Conservation (phyloP, 30 jellyfish, hydroid and myxozoan species). For the Cassiopea andromeda region DNA sequence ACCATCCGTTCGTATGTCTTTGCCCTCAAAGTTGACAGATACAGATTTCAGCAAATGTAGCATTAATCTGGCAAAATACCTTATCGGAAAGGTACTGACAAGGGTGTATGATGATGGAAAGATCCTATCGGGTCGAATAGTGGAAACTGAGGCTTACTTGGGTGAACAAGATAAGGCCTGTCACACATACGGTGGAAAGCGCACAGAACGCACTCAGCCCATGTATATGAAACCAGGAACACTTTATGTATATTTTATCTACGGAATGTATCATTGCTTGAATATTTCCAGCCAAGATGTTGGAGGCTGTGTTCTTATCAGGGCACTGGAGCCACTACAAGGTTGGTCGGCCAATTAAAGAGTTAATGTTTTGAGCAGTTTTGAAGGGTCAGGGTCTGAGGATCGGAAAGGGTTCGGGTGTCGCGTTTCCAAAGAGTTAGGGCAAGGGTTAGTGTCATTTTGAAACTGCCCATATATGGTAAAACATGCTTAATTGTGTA, state of each 20-base stretch:
- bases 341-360: conserved; percentile 36
- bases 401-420: too few relatives aligned
- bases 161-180: conserved; percentile 91
- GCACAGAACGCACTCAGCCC: conserved; percentile 85
- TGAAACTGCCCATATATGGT: too few relatives aligned
- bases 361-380: too few relatives aligned
- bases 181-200: conserved; percentile 89
- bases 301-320: conserved; percentile 89
- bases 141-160: conserved; percentile 90
- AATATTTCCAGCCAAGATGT: conserved; percentile 83
- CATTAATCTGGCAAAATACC: conserved; percentile 55
- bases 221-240: conserved; percentile 92
- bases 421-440: too few relatives aligned
- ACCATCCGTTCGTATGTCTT: background rate
- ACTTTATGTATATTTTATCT: conserved; percentile 81
- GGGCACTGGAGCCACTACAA: conserved; percentile 85
- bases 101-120: conserved; percentile 36
- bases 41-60: conserved; percentile 39
- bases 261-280: conserved; percentile 91
- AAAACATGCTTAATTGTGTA: too few relatives aligned
- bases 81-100: conserved; percentile 69
- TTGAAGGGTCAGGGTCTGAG: too few relatives aligned
- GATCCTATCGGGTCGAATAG: conserved; percentile 67
- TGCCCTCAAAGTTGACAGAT: background rate
- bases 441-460: too few relatives aligned